Conservation (phyloP, 2,113 vertebrate species). For the Thalassarche chlororhynchos region DNA sequence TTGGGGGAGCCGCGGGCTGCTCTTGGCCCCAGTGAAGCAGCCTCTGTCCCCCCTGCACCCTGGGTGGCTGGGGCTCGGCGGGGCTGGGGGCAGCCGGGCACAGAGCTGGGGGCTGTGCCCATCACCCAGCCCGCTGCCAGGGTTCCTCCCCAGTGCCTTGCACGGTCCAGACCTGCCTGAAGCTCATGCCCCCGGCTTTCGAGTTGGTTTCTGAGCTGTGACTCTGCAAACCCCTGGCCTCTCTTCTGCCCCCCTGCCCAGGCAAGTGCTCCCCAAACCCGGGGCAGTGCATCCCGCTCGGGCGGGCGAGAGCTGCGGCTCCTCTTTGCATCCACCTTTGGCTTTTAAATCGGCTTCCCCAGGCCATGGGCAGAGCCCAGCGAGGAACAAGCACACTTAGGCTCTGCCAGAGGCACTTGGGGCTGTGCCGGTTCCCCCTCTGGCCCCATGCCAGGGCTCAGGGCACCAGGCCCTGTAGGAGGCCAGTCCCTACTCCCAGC, state of each 20-base stretch:
- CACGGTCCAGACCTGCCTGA: not conserved
- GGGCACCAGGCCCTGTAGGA: not conserved
- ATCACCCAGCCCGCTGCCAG: not conserved
- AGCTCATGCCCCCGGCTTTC: not conserved
- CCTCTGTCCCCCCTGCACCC: not conserved
- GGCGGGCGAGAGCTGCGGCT: not conserved
- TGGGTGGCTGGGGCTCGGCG: rapidly evolving
- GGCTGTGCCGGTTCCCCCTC: rapidly evolving
- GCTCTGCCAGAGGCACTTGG: not conserved
- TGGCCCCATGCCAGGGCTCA: not conserved
- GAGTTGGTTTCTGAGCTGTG: not conserved
- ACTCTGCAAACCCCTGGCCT: rapidly evolving
- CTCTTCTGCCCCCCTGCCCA: not conserved
- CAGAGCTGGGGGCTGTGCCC: not conserved
- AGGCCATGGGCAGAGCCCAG: not conserved
- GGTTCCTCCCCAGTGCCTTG: not conserved
- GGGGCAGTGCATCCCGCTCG: rapidly evolving
- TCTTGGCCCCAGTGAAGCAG: not conserved
- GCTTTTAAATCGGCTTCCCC: not conserved
- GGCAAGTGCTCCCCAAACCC: not conserved
- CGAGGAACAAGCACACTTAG: not conserved
- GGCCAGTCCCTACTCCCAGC: not conserved
- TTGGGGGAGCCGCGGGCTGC: not conserved
- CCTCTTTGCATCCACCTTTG: not conserved
- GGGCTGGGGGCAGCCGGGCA: not conserved